Evolutionary conservation across 2,888 invertebrate genomes (phyloP), one percentile per base, ranked within the genome.

Genomic region (Acanthosepion esculentum): DNA sequence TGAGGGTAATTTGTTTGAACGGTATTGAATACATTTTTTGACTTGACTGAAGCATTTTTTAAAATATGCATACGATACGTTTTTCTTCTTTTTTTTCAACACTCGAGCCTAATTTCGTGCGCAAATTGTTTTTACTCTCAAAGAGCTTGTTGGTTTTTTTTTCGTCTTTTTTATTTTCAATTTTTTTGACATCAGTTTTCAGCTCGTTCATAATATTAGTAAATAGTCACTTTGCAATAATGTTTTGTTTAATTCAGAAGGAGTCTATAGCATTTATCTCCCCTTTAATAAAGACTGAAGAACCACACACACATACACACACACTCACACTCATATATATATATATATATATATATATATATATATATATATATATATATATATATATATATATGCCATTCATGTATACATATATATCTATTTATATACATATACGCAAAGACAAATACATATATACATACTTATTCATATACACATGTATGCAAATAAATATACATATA

Each of bases 291-390:
- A 78, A 78, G 15, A 78, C 78, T 78, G 15, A n/a, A 15, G 33
- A 33, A 15, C n/a, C 33, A 78, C 33, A 78, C 12, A 78, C 3
- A 78, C 33, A 78, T n/a, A 78, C 15, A 78, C 33, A 78, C 33
- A 78, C 2, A 78, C 33, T 33, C 33, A n/a, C 33, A 78, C 15
- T 33, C 33, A 78, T 78, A 78, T n/a, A 78, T 78, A 78, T 78
- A 78, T 78, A 78, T 78, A 78, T 78, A 78, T 78, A 78, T 78
- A 78, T n/a, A 78, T 78, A 78, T 78, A 78, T n/a, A 78, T 78
- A 78, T 78, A n/a, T 78, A 78, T n/a, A 78, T n/a, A 78, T 78
- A 78, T 78, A 78, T n/a, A 78, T 78, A 78, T 78, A n/a, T 78
- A 78, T n/a, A 78, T 78, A 78, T 78, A 78, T 78, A 78, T 78